Evolutionary conservation across 1,140 invertebrate species (phyloP).

Genomic region (Neomicropteryx cornuta): DNA sequence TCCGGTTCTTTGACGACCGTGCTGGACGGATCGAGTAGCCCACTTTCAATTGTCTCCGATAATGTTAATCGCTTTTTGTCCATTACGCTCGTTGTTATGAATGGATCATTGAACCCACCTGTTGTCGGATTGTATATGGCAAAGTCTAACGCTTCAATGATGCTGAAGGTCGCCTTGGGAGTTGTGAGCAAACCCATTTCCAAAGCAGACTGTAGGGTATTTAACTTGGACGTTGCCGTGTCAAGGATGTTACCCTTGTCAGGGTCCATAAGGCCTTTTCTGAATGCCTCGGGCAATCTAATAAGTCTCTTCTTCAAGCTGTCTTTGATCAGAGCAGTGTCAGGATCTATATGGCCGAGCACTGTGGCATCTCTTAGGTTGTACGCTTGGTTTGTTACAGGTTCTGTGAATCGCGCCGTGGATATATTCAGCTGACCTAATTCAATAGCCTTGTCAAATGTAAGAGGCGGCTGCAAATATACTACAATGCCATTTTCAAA

Average conservation of each 20-base stretch:
- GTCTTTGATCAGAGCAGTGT: constrained; percentile 82
- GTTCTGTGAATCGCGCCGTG: constrained; percentile 67
- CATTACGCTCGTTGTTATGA: constrained; percentile 52
- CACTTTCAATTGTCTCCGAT: constrained; percentile 61
- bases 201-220: constrained; percentile 60
- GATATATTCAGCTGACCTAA: constrained; percentile 55
- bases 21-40: constrained; percentile 73
- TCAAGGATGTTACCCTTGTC: constrained; percentile 78
- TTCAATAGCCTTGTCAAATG: constrained; percentile 69
- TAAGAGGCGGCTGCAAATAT: constrained; percentile 57
- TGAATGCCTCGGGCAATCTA: constrained; percentile 75
- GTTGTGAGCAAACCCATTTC: constrained; percentile 65
- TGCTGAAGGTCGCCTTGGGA: constrained; percentile 59
- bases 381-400: constrained; percentile 54
- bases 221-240: constrained; percentile 68
- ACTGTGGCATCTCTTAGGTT: constrained; percentile 75
- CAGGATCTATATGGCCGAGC: constrained; percentile 73
- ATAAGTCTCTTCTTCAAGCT: constrained; percentile 67
- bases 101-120: constrained; percentile 71
- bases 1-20: constrained; percentile 73
- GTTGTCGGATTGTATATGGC: constrained; percentile 72
- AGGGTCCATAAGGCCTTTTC: constrained; percentile 75
- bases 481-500: constrained; percentile 65
- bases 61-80: constrained; percentile 61
- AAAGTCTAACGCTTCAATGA: constrained; percentile 74